Base-by-base conservation (phyloP, 2,113 vertebrate species). In the Nannobrachium achirus region DNA sequence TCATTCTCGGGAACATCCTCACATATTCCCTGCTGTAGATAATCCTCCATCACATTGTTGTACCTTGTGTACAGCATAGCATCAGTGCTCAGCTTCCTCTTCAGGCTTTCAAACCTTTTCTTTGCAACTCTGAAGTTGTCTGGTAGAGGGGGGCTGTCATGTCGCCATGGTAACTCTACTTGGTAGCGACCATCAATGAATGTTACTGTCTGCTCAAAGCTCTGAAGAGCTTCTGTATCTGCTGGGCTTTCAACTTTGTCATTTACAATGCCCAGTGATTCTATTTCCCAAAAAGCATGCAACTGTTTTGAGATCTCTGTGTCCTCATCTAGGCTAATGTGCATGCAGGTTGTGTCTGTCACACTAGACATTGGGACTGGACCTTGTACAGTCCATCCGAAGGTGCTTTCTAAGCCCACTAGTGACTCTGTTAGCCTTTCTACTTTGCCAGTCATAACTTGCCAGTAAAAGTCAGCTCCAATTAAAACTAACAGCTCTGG, bases 141-240 rank as follows among this genome's bases (percentile, higher is more conserved):
- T 0, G 52, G 40, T 13, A 46, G 40, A 1, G 51, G 15, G 14
- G 8, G 55, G 10, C 63, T 49, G 7, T 61, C 8, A 46, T 65
- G 50, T 45, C 33, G 38, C 56, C 66, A 74, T 75, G 65, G 78
- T 44, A 84, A 13, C 66, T 75, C 51, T 2, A 44, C 75, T 59
- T 66, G 7, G 8, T 82, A 82, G 19, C 64, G 33, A 57, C 61
- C 25, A 39, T 56, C 50, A 6, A 15, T 60, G 25, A 38, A 40
- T 13, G 4, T 19, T 4, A 18, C 9, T 9, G 20, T 57, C 48
- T 56, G 11, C 39, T 77, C 44, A 19, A 83, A 65, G 20, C 51
- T 7, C 14, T 65, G 67, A n/a, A 75, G 46, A 1, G 56, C 57
- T 25, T 76, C 60, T 7, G 1, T 15, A 8, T 64, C 55, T 14